phyloP scores from a whole-genome alignment of 2,888 invertebrate genomes.

The Apodemia zela region DNA sequence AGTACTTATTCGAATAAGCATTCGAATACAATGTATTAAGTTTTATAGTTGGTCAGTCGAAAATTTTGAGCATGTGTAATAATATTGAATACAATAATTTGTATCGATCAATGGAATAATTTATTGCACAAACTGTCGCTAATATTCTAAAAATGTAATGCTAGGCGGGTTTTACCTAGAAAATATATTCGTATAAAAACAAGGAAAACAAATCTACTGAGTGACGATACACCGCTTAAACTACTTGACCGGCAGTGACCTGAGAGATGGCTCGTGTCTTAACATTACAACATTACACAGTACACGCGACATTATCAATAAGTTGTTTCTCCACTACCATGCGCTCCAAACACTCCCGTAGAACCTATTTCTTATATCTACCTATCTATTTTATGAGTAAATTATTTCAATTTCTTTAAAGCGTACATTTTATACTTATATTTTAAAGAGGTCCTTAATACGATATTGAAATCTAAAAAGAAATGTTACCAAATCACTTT shows the following conservation, averaged over 20 bases:
- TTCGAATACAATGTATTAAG: slow-evolving; percentile 38
- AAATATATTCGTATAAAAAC: slow-evolving; percentile 41
- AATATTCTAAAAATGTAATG: slow-evolving; percentile 43
- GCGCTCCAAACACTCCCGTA: slow-evolving; percentile 60
- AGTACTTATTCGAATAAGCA: slow-evolving; percentile 30
- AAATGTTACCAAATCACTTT: slow-evolving; percentile 27
- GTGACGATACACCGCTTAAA: slow-evolving; percentile 47
- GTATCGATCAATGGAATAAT: slow-evolving; percentile 60
- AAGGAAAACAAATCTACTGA: slow-evolving; percentile 31
- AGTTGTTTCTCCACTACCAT: slow-evolving; percentile 30
- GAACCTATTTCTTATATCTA: slow-evolving; percentile 71
- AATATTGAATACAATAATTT: slow-evolving; percentile 49
- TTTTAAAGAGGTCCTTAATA: slow-evolving; percentile 66
- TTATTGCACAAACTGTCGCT: slow-evolving; percentile 72
- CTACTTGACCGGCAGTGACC: slow-evolving; percentile 63
- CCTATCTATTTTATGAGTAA: slow-evolving; percentile 73
- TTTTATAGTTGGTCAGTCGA: slow-evolving; percentile 77
- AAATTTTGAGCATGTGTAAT: slow-evolving; percentile 71
- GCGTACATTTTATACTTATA: slow-evolving; percentile 79
- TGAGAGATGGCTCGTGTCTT: slow-evolving; percentile 48
- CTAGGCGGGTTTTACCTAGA: slow-evolving; percentile 38
- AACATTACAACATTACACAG: slow-evolving; percentile 23
- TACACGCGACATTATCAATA: slow-evolving; percentile 22
- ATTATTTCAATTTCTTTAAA: slow-evolving; percentile 77
- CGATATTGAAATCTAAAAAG: slow-evolving; percentile 50